A percentile compares a stretch with the other conserved stretches of the same genome.
These are phyloP conservation scores for Agriotes lineatus DNA, from an alignment of 2,888 invertebrate species.

Conservation along the genomic window DNA sequence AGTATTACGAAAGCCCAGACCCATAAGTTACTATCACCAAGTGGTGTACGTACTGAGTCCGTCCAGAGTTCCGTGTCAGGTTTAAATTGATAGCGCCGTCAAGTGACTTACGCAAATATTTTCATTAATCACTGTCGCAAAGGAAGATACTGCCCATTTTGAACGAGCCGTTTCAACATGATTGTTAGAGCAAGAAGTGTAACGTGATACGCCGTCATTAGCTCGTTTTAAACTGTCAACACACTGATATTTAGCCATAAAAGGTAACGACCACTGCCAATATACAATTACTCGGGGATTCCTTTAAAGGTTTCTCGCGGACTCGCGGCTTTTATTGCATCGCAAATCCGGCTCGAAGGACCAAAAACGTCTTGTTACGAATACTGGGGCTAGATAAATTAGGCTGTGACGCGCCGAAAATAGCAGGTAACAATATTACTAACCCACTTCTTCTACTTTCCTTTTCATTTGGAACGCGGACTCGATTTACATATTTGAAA, in stretches of 20 bases:
- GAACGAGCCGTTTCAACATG: constrained; percentile 1
- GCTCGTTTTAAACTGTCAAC: neutral
- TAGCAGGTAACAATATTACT: too few species aligned
- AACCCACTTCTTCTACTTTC: too few species aligned
- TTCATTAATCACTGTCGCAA: constrained; percentile 8
- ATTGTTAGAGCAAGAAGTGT: neutral
- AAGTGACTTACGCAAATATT: constrained; percentile 14
- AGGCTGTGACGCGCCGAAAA: too few species aligned
- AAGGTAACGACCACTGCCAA: neutral
- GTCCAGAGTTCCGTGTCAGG: constrained; percentile 13
- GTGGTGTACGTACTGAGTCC: neutral
- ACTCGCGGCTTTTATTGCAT: too few species aligned
- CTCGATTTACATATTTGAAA: too few species aligned
- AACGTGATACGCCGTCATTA: neutral
- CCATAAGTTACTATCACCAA: constrained; percentile 19
- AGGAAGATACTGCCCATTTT: neutral
- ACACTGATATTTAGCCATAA: neutral
- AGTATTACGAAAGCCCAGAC: constrained; percentile 7
- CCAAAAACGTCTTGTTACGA: too few species aligned
- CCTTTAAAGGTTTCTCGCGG: too few species aligned
- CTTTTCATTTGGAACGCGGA: too few species aligned
- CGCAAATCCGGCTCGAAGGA: too few species aligned
- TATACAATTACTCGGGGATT: too few species aligned
- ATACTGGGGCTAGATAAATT: too few species aligned
- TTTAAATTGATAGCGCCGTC: constrained; percentile 10